These are phyloP conservation scores for Melospiza georgiana DNA, from an alignment of 2,113 vertebrate species.

Conservation along the genomic window DNA sequence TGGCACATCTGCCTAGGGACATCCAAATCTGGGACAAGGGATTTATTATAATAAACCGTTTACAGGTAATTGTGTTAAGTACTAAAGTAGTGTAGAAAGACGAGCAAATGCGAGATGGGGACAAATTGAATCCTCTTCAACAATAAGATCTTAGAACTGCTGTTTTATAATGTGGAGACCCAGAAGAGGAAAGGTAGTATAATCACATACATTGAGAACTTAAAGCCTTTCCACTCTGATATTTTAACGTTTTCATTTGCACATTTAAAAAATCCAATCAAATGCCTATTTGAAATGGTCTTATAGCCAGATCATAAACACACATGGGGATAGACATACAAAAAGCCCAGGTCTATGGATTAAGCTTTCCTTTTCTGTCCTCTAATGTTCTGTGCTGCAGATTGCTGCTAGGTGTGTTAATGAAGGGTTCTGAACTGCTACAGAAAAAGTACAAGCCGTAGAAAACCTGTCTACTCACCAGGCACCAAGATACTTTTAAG, in stretches of 20 bases:
- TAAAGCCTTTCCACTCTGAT: not conserved
- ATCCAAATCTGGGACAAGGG: not conserved
- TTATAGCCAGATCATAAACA: not conserved
- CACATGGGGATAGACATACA: not conserved
- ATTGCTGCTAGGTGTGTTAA: not conserved
- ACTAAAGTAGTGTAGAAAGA: not conserved
- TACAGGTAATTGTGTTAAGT: slow-evolving; percentile 45
- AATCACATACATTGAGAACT: not conserved
- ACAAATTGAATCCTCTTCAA: not conserved
- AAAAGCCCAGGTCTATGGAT: not conserved
- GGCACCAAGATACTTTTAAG: not conserved
- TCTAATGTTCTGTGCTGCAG: not conserved
- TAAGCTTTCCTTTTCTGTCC: not conserved
- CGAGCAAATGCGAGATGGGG: not conserved
- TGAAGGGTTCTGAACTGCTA: not conserved
- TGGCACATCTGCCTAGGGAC: not conserved
- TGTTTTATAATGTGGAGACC: not conserved
- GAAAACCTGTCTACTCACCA: not conserved
- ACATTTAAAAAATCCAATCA: not conserved
- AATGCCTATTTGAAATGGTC: not conserved
- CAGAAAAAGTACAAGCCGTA: not conserved
- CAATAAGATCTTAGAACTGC: not conserved
- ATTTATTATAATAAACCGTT: slow-evolving; percentile 41
- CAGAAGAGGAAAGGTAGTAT: not conserved
- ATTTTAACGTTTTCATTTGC: not conserved